Percentiles rank a stretch among this genome's conserved stretches.
Conservation (phyloP, 2,888 invertebrate genomes). For the Erebia aethiops region DNA sequence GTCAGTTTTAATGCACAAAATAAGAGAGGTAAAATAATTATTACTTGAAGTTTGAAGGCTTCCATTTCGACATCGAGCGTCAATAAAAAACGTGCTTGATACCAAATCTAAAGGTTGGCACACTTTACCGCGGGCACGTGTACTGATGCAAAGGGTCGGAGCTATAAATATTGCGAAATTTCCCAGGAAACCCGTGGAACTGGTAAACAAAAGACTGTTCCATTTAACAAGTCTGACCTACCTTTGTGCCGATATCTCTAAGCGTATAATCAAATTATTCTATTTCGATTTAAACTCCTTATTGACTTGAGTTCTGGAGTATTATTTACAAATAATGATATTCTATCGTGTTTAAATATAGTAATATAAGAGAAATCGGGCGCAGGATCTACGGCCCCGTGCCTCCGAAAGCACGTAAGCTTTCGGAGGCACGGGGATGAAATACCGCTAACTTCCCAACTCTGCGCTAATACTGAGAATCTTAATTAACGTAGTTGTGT, state of each 20-base stretch:
- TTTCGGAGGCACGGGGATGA: too few species aligned
- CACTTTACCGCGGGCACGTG: constrained; percentile 18
- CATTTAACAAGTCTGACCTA: not conserved
- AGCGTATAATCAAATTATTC: too few species aligned
- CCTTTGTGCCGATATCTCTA: not conserved
- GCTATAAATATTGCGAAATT: constrained; percentile 9
- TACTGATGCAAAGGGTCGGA: not conserved
- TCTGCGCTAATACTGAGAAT: too few species aligned
- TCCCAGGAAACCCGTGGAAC: not conserved
- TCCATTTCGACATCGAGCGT: not conserved
- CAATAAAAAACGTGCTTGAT: constrained; percentile 19
- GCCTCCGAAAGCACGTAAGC: too few species aligned
- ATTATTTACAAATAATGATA: too few species aligned
- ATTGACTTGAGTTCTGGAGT: not conserved
- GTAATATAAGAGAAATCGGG: too few species aligned
- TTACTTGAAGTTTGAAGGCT: not conserved
- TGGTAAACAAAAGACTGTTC: not conserved
- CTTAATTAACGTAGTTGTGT: too few species aligned
- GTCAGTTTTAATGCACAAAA: too few species aligned
- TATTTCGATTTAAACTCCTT: not conserved
- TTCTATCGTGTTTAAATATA: too few species aligned
- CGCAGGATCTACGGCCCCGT: too few species aligned
- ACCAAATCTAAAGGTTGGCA: not conserved
- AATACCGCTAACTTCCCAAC: too few species aligned
- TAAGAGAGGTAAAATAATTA: not conserved